phyloP scores from a whole-genome alignment of 2,113 vertebrate species.

The Sylvietta virens region DNA sequence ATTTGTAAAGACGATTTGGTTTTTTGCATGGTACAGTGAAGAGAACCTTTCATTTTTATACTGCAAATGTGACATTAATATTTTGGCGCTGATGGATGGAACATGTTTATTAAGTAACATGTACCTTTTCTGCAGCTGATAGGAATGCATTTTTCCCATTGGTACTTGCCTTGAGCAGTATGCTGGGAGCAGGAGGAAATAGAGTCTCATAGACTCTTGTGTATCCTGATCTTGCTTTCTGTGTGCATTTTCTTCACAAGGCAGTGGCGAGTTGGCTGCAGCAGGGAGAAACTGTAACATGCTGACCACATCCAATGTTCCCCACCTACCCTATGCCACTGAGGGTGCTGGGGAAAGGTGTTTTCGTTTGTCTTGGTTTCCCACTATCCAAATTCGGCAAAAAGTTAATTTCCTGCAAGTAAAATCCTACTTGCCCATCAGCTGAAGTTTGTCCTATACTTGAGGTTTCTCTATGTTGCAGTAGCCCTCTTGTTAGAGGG shows the following conservation, averaged over 20 bases:
- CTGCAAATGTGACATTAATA: neutral
- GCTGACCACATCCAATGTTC: accelerated
- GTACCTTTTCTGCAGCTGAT: neutral
- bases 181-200: neutral
- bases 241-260: neutral
- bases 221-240: neutral
- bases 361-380: neutral
- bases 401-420: neutral
- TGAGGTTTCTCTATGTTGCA: neutral
- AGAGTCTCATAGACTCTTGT: too few species aligned
- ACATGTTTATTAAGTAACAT: neutral
- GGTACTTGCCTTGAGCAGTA: neutral
- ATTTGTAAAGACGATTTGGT: neutral
- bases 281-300: neutral
- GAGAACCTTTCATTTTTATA: neutral
- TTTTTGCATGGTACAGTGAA: neutral
- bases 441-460: neutral
- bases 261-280: neutral
- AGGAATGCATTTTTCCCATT: neutral
- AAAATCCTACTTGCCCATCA: neutral
- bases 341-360: accelerated
- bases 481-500: neutral
- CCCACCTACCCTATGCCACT: accelerated
- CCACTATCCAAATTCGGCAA: neutral
- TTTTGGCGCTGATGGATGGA: neutral